A percentile compares a stretch with the other conserved stretches of the same genome.
These are phyloP conservation scores for Callipepla californica DNA, from an alignment of 2,113 vertebrate genomes.

Conservation along the genomic window DNA sequence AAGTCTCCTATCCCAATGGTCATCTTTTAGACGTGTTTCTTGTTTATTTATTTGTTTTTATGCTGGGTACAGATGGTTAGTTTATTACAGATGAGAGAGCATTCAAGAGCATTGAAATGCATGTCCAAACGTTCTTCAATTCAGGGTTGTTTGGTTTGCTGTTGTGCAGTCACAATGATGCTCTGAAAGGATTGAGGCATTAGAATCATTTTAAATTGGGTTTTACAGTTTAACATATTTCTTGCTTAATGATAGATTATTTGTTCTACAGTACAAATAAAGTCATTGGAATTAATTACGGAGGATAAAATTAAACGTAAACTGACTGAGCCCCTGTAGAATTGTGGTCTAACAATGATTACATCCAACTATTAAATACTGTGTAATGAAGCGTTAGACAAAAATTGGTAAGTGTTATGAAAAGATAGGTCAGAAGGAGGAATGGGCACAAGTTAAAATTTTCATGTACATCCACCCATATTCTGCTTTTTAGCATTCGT, in stretches of 20 bases:
- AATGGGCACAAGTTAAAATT: background rate
- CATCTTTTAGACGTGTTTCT: background rate
- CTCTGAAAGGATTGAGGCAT: background rate
- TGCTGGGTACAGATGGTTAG: background rate
- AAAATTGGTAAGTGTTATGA: background rate
- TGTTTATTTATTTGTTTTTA: background rate
- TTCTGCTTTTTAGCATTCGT: background rate
- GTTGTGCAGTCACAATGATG: background rate
- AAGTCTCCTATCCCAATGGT: background rate
- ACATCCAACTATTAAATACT: background rate
- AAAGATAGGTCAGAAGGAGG: background rate
- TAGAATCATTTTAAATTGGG: background rate
- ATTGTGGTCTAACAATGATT: background rate
- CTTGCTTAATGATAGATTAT: background rate
- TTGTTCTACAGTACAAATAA: constrained; percentile 35
- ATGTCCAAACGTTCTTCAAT: background rate
- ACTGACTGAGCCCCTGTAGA: background rate
- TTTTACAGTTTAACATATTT: constrained; percentile 9
- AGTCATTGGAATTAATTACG: background rate
- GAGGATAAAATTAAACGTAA: background rate
- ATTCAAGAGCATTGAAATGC: background rate
- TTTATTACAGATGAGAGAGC: background rate
- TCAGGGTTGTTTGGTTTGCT: constrained; percentile 12
- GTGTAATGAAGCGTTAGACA: background rate
- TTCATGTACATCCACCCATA: background rate